A percentile compares a stretch with the other conserved stretches of the same genome.
phyloP scores from a whole-genome alignment of 2,797 vertebrate genomes.

The Erethizon dorsatum region DNA sequence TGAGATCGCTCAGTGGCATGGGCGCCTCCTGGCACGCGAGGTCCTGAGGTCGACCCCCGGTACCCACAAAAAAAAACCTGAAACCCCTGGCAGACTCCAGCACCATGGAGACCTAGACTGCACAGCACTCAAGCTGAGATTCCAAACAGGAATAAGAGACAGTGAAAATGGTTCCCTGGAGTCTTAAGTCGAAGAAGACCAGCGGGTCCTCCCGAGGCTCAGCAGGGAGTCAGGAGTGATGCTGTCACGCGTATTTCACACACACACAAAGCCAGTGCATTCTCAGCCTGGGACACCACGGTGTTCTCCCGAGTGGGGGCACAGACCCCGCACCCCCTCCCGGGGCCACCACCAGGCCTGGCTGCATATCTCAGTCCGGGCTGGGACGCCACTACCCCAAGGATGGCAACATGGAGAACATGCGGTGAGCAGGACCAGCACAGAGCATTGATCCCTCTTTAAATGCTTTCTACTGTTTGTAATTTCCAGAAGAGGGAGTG shows the following conservation, averaged over 20 bases:
- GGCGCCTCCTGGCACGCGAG: too few relatives aligned
- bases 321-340: neutral
- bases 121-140: neutral
- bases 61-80: neutral
- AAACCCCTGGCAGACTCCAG: neutral
- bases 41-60: too few relatives aligned
- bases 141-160: neutral
- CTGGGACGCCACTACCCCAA: neutral
- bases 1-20: too few relatives aligned
- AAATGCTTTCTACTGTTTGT: neutral
- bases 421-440: neutral
- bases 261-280: neutral
- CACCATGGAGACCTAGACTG: accelerated
- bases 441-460: neutral
- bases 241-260: neutral
- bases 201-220: neutral
- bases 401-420: neutral
- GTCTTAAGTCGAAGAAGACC: neutral
- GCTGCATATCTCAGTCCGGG: neutral
- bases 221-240: neutral
- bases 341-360: neutral
- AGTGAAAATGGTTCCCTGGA: neutral
- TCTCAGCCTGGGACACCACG: neutral
- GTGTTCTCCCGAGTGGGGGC: too few relatives aligned
- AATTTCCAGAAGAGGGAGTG: neutral